Evolutionary conservation across 1,140 invertebrate species (phyloP).

Genomic region (Coptotermes formosanus): DNA sequence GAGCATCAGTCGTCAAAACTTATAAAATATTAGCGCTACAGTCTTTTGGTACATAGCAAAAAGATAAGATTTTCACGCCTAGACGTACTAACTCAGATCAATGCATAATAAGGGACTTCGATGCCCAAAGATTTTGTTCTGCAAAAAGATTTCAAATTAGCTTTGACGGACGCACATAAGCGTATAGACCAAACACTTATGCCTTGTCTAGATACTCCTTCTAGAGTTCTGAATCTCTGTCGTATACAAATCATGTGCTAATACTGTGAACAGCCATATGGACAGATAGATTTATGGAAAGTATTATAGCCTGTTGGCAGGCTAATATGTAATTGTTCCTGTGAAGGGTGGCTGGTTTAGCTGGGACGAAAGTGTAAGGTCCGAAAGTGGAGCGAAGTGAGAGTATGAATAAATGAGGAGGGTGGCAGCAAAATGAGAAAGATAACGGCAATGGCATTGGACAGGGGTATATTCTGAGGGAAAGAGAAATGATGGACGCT

Average conservation of each 20-base stretch:
- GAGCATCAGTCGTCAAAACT: too few species aligned
- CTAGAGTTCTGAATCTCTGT: not conserved
- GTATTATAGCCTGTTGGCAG: not conserved
- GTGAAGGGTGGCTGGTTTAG: not conserved
- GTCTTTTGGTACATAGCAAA: too few species aligned
- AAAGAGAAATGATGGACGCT: slow-evolving; percentile 13
- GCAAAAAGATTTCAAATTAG: too few species aligned
- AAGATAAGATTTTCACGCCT: too few species aligned
- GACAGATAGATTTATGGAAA: not conserved
- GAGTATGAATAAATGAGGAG: slow-evolving; percentile 8
- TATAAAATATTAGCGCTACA: too few species aligned
- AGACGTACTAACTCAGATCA: too few species aligned
- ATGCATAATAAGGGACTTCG: too few species aligned
- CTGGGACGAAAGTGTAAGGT: not conserved
- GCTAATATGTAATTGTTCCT: not conserved
- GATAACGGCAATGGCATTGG: slow-evolving; percentile 9
- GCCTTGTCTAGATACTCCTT: too few species aligned
- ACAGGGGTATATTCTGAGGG: not conserved
- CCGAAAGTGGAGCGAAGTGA: not conserved
- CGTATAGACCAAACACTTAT: too few species aligned
- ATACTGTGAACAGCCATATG: not conserved
- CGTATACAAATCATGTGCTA: not conserved
- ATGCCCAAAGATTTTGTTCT: too few species aligned
- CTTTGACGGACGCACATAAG: too few species aligned
- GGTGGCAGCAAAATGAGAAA: slow-evolving; percentile 15